Evolutionary conservation across 2,797 vertebrate species (phyloP), one percentile per base, ranked within the genome.

Genomic region (Tamandua tetradactyla): DNA sequence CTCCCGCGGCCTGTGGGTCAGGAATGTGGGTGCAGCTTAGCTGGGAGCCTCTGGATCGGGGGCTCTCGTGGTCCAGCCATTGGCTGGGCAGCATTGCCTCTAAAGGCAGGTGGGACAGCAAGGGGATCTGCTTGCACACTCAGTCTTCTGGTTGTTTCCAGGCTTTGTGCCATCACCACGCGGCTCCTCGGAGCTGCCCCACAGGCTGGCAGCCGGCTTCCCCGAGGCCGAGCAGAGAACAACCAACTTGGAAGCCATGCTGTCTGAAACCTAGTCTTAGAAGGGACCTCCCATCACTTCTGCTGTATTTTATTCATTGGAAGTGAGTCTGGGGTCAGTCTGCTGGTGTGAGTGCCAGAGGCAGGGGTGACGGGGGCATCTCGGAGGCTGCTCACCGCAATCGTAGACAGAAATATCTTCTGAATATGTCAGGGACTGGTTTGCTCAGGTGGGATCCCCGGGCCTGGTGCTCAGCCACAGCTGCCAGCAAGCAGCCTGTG

Each of bases 321-420:
- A 74, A 75, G 72, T 14, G 5, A 76, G 47, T 13, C 40, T 17
- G 14, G 35, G 44, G 30, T 15, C 1, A 1, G 62, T 27, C 10
- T 22, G 32, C 40, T n/a, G 37, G 42, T 0, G 1, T n/a, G 44
- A n/a, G 1, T 13, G 1, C 8, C 11, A 5, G n/a, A 80, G n/a
- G 18, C 23, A 4, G 17, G 44, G 44, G 6, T 59, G 25, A 23
- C 47, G 59, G 11, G 40, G 35, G 7, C 9, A 2, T 22, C n/a
- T 42, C 2, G 5, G 35, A 94, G 57, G 66, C 66, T 44, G 8
- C 37, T 30, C 2, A 15, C 40, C 61, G 12, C 20, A 8, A 0
- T 20, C 14, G 27, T 5, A 11, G 30, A 47, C 40, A 81, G 32
- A 57, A 61, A 2, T 13, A 7, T 8, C 52, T 81, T 27, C 32